Base-by-base conservation (phyloP, 2,888 invertebrate genomes). In the Dynastes maya region DNA sequence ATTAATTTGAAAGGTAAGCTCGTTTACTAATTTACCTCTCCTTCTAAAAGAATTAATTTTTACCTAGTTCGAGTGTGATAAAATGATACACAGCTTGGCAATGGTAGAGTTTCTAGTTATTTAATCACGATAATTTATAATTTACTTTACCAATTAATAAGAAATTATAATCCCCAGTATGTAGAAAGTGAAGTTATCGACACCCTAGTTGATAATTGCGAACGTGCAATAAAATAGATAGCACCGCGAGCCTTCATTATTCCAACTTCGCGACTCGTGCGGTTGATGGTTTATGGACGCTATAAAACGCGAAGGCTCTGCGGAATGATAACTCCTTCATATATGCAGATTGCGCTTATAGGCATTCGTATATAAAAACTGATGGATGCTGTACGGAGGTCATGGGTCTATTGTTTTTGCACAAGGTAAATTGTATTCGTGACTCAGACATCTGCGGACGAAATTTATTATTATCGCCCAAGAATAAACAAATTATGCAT, bases 401-500 rank as follows among this genome's bases (percentile, higher is more conserved):
- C 45, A 67, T 67, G 45, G 45, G 65, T 45, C 45, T 40, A 45
- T 67, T 45, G 40, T 67, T 67, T 67, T 67, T 67, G 40, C 45
- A 67, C 16, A 40, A 45, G 16, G 65, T 6, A 67, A 45, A 67
- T 67, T 67, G 45, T 67, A 27, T 67, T 67, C 65, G 65, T 67
- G 65, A 67, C 65, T 67, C 45, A 1, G 45, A 67, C 65, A 45
- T 45, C 45, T 67, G 40, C 40, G 40, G 2, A 40, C 65, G 65
- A 45, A 67, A 67, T 49, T 11, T 49, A 68, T 49, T 68, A 49
- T 49, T 49, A 68, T 45, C 68, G 49, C 27, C 68, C 27, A 49
- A 27, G 49, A 49, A 68, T 51, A 68, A 68, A 68, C 49, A 68
- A 68, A 49, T 45, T 49, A 49, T 68, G 49, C 49, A 68, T 68